A percentile compares a stretch with the other conserved stretches of the same genome.
Evolutionary conservation across 1,140 invertebrate species (phyloP).

Genomic region (Phenacoccus solenopsis): DNA sequence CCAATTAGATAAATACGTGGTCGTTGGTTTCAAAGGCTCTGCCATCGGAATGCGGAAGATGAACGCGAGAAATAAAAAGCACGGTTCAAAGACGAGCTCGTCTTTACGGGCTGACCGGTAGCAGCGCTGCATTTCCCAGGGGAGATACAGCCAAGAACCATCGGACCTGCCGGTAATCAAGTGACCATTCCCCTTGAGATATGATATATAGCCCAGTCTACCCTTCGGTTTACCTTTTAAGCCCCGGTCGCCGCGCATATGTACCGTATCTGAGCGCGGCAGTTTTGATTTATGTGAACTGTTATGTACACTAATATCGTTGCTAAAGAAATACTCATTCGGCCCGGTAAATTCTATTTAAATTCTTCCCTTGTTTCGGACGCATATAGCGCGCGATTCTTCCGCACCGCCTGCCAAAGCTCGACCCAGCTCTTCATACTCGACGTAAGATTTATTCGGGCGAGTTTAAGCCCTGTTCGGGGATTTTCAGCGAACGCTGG

Average conservation of each 20-base stretch:
- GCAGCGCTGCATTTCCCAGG: background rate
- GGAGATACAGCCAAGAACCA: background rate
- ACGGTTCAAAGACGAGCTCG: background rate
- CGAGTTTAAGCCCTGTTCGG: no score
- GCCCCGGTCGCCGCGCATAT: background rate
- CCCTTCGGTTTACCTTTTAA: slow-evolving; percentile 8
- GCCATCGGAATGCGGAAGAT: background rate
- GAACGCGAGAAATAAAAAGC: background rate
- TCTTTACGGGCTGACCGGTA: background rate
- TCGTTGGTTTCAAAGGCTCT: no score
- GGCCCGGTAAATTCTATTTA: slow-evolving; percentile 12
- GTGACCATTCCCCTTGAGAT: slow-evolving; percentile 17
- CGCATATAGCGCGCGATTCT: no score
- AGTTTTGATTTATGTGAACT: slow-evolving; percentile 14
- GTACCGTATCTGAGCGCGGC: background rate
- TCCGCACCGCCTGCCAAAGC: no score
- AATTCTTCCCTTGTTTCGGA: slow-evolving; percentile 14
- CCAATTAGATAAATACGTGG: background rate
- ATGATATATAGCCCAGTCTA: slow-evolving; percentile 11
- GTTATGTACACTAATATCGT: slow-evolving; percentile 13
- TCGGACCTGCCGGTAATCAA: slow-evolving; percentile 15
- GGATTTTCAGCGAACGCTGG: no score
- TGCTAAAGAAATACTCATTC: slow-evolving; percentile 10
- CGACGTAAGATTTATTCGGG: no score
- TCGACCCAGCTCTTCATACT: no score